phyloP scores from a whole-genome alignment of 2,888 invertebrate species.

The Thumatha senex region DNA sequence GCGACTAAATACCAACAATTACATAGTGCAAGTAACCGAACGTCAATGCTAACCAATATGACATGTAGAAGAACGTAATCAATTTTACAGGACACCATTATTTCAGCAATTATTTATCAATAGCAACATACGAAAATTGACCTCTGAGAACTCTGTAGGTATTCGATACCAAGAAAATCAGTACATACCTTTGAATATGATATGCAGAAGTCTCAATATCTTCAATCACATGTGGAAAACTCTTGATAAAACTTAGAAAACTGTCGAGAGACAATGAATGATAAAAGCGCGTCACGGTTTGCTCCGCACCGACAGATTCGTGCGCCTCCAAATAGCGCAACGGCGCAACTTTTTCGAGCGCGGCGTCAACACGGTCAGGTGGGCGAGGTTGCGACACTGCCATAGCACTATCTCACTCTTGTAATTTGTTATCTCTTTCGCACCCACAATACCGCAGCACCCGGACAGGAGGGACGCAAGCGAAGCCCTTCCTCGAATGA shows the following conservation, averaged over 20 bases:
- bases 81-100: conserved; percentile 39
- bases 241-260: conserved; percentile 55
- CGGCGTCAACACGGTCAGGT: conserved; percentile 84
- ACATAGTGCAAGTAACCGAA: conserved; percentile 60
- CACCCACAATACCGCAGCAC: conserved; percentile 49
- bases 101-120: conserved; percentile 53
- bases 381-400: conserved; percentile 83
- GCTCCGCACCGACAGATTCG: conserved; percentile 75
- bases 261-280: conserved; percentile 59
- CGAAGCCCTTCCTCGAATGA: conserved; percentile 65
- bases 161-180: conserved; percentile 35
- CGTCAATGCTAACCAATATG: conserved; percentile 56
- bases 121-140: conserved; percentile 57
- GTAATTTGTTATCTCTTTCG: conserved; percentile 57
- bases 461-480: conserved; percentile 57
- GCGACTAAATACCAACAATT: conserved; percentile 83
- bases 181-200: conserved; percentile 62
- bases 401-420: conserved; percentile 64
- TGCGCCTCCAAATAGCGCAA: conserved; percentile 83
- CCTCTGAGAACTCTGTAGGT: conserved; percentile 32
- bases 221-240: conserved; percentile 44
- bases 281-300: conserved; percentile 74
- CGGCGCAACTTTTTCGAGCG: conserved; percentile 83
- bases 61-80: conserved; percentile 45
- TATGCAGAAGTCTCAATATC: conserved; percentile 39